These are phyloP conservation scores for Nephrotoma appendiculata DNA, from an alignment of 2,888 invertebrate species.

Conservation along the genomic window DNA sequence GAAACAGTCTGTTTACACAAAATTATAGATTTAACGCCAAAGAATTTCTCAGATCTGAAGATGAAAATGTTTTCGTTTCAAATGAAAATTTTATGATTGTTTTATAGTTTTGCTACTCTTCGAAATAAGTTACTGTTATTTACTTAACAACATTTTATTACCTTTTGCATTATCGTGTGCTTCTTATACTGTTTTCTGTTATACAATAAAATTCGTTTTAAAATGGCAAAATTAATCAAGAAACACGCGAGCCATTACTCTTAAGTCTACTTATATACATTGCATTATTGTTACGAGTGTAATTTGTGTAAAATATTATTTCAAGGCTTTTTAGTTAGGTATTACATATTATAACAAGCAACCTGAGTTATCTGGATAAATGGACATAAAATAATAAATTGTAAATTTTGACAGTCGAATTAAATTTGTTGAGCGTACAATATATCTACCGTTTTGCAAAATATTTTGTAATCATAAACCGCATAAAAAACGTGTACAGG, in stretches of 20 bases:
- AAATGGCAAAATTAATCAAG: background rate
- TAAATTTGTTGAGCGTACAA: background rate
- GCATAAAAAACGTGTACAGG: background rate
- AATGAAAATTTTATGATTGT: background rate
- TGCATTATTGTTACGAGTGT: too few relatives aligned
- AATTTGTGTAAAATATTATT: background rate
- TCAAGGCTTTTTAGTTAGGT: background rate
- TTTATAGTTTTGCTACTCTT: background rate
- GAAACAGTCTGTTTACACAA: background rate
- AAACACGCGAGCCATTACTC: background rate
- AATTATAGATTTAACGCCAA: background rate
- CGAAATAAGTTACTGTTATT: background rate
- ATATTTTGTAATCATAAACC: background rate
- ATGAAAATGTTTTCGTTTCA: background rate
- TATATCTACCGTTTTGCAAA: too few relatives aligned
- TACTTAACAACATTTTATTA: background rate
- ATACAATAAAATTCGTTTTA: background rate
- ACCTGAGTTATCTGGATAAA: background rate
- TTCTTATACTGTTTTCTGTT: background rate
- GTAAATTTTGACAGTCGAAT: background rate
- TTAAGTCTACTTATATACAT: background rate
- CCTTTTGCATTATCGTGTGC: background rate
- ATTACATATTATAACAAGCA: background rate
- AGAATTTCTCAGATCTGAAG: background rate
- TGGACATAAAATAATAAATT: background rate